Base-by-base conservation (phyloP, 2,113 vertebrate species). In the Podilymbus podiceps region DNA sequence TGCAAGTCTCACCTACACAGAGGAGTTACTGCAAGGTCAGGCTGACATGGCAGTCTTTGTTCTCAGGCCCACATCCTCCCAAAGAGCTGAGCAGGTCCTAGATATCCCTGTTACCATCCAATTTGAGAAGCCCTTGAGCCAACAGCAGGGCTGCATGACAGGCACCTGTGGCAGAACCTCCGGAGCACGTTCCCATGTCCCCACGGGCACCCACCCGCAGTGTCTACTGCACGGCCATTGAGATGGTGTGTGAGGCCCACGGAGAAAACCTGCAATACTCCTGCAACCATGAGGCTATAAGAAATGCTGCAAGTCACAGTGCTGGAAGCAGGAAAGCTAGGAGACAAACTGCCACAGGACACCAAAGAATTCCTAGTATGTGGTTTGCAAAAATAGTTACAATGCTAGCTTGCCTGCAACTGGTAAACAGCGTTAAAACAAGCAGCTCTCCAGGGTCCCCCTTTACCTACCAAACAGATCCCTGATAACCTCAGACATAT, bases 191-290 rank as follows among this genome's bases (percentile, higher is more conserved):
- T 20, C 35, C 64, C 7, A 9, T 4, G 21, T 24, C 35, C 63
- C 53, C 68, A 14, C 0, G 0, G 55, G 53, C 27, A 71, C 15
- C 21, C 5, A 5, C 8, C 12, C 0, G 0, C 55, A 44, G 19
- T 0, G 0, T 15, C 62, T 19, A 67, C 76, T 3, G 7, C n/a
- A 13, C 0, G 0, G 59, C 20, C 50, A 33, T 0, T 46, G 53
- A 3, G 2, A 33, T 2, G 14, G 49, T 12, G 7, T 0, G 7
- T 3, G 40, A 67, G 79, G 56, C 23, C 40, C 4, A 0, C 1
- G 11, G 40, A 71, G 78, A 69, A 73, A 44, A 44, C 33, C 53
- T 16, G 19, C 53, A 35, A 10, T 15, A 12, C 20, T 0, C 0
- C 55, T 11, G 13, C 2, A 4, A 55, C 21, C 3, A 3, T 12